Evolutionary conservation across 2,113 vertebrate genomes (phyloP), one percentile per base, ranked within the genome.

Genomic region (Amblyornis subalaris): DNA sequence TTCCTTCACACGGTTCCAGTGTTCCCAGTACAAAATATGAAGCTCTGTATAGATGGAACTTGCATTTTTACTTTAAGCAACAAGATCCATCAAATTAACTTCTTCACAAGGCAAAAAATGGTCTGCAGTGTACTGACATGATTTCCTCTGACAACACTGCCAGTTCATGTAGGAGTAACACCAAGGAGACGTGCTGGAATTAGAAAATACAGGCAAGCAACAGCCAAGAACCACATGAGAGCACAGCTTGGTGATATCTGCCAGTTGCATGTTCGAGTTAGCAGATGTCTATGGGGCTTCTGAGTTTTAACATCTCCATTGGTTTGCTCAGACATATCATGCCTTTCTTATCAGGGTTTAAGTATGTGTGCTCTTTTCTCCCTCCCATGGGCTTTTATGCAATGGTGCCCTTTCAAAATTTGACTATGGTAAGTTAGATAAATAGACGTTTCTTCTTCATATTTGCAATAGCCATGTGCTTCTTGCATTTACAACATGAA

Each of bases 141-240:
- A 97, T 96, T 73, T 87, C 45, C 76, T 96, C 60, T 96, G 96
- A 96, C 96, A 96, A 77, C 73, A 75, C 80, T 97, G 96, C 95
- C 97, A 96, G 94, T 92, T 96, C 92, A 73, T 77, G 87, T 95
- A 96, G 81, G 71, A 93, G 70, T 75, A 84, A 94, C 92, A 95
- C 77, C 33, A 6, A 78, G 88, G 60, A 96, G 72, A 55, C 82
- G 73, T 58, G 70, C 44, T 95, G 93, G 85, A 95, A 94, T 96
- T 92, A 96, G 89, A 90, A 94, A 95, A 89, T 31, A 93, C 65
- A 90, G 76, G 60, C 79, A 95, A 96, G 90, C 47, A 93, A 82
- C 84, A 95, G 90, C 92, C 45, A 22, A 93, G 84, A 86, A 81
- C 70, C 53, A 70, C 83, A 86, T 1, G 62, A 95, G 65, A 96